Conservation (phyloP, 2,113 vertebrate species). For the Bagarius yarrelli region DNA sequence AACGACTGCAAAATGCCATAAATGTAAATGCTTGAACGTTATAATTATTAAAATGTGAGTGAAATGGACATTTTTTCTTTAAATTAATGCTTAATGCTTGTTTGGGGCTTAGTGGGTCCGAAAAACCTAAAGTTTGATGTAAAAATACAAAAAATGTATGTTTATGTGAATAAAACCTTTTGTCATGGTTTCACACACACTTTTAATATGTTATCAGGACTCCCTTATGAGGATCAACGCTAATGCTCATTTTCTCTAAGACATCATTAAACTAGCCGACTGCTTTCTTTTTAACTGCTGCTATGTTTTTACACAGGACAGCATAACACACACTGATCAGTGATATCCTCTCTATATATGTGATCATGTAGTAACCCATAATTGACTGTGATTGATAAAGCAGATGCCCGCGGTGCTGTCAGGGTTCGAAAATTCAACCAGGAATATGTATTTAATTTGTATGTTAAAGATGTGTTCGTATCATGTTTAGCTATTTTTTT, state of each 20-base stretch:
- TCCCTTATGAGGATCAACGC: background rate
- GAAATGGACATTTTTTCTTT: too few relatives aligned
- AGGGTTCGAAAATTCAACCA: background rate
- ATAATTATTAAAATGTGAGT: too few relatives aligned
- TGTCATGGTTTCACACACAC: background rate
- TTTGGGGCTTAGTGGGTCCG: too few relatives aligned
- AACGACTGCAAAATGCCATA: too few relatives aligned
- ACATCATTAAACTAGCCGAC: background rate
- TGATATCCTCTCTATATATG: background rate
- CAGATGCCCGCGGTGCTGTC: background rate
- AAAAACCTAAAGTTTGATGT: too few relatives aligned
- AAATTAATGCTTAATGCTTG: too few relatives aligned
- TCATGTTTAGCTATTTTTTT: too few relatives aligned
- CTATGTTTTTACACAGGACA: background rate
- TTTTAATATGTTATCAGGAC: background rate
- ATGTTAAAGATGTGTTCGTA: too few relatives aligned
- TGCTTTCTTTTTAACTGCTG: background rate
- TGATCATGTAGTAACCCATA: background rate
- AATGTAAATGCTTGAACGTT: too few relatives aligned
- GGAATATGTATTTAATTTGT: too few relatives aligned
- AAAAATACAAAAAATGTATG: too few relatives aligned
- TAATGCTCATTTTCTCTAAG: background rate
- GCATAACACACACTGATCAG: background rate
- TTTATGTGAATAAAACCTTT: too few relatives aligned
- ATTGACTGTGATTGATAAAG: background rate